A percentile compares a stretch with the other conserved stretches of the same genome.
These are phyloP conservation scores for Bellardia bayeri DNA, from an alignment of 2,888 invertebrate genomes.

Conservation along the genomic window DNA sequence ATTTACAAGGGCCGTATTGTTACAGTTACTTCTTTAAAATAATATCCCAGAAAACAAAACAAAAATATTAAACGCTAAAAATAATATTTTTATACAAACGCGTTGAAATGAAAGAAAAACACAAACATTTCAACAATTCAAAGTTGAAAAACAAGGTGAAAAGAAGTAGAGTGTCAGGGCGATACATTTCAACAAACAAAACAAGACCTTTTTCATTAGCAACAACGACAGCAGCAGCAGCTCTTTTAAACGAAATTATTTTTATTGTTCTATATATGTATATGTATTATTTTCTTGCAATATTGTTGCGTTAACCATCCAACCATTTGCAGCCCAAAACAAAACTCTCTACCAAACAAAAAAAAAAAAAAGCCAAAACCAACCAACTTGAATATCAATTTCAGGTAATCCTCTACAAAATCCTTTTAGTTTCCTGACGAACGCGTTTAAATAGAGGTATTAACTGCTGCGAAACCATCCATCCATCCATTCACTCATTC, in stretches of 20 bases:
- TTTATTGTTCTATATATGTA: constrained; percentile 12
- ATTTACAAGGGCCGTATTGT: constrained; percentile 17
- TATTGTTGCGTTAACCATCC: constrained; percentile 50
- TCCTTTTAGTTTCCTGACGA: constrained; percentile 71
- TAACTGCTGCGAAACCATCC: constrained; percentile 59
- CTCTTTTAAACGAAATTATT: constrained; percentile 46
- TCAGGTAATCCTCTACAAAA: constrained; percentile 73
- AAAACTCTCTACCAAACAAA: constrained; percentile 22
- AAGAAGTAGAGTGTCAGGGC: constrained; percentile 40
- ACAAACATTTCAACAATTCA: constrained; percentile 59
- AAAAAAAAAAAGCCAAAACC: constrained; percentile 33
- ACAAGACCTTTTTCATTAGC: constrained; percentile 64
- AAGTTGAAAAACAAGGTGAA: constrained; percentile 33
- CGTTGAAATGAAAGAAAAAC: constrained; percentile 75
- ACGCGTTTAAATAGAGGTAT: constrained; percentile 69
- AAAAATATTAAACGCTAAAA: constrained; percentile 57
- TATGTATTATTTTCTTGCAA: constrained; percentile 47
- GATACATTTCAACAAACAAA: constrained; percentile 65
- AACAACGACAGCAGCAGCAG: constrained; percentile 33
- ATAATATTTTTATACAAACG: constrained; percentile 72
- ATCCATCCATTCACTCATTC: too few species aligned
- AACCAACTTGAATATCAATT: constrained; percentile 70
- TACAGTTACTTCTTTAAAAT: constrained; percentile 20
- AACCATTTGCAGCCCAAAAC: constrained; percentile 38
- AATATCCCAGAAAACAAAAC: constrained; percentile 30